Conservation (phyloP, 2,888 invertebrate species). For the Caenorhabditis sp. region DNA sequence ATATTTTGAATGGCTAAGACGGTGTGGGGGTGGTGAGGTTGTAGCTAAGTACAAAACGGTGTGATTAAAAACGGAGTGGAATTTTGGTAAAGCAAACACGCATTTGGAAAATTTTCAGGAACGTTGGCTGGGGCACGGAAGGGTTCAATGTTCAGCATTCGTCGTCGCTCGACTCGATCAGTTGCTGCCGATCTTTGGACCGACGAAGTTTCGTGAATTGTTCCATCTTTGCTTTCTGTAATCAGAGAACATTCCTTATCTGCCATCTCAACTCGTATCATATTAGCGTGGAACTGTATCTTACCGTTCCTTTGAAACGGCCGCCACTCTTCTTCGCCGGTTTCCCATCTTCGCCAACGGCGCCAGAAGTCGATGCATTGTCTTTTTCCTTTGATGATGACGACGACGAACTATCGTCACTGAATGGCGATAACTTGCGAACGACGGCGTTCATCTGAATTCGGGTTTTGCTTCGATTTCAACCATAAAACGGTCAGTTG, state of each 20-base stretch:
- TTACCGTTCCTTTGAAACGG: conserved; percentile 59
- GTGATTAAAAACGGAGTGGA: conserved; percentile 21
- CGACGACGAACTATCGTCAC: conserved; percentile 58
- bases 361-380: background rate
- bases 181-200: conserved; percentile 63
- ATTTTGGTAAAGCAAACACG: conserved; percentile 62
- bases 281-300: conserved; percentile 10
- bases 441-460: conserved; percentile 69
- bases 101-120: conserved; percentile 21
- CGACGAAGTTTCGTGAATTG: conserved; percentile 56
- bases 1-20: conserved; percentile 23
- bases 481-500: conserved; percentile 43
- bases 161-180: conserved; percentile 67
- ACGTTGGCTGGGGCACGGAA: background rate
- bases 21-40: background rate
- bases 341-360: conserved; percentile 43
- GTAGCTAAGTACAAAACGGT: background rate
- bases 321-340: conserved; percentile 42
- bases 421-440: conserved; percentile 68
- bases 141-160: conserved; percentile 27
- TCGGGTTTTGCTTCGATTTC: conserved; percentile 12
- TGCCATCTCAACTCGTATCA: conserved; percentile 18
- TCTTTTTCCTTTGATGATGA: conserved; percentile 51
- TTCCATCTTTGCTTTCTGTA: conserved; percentile 61
- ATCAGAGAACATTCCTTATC: conserved; percentile 22